Base-by-base conservation (phyloP, 2,113 vertebrate genomes). In the Ceyx cyanopectus region DNA sequence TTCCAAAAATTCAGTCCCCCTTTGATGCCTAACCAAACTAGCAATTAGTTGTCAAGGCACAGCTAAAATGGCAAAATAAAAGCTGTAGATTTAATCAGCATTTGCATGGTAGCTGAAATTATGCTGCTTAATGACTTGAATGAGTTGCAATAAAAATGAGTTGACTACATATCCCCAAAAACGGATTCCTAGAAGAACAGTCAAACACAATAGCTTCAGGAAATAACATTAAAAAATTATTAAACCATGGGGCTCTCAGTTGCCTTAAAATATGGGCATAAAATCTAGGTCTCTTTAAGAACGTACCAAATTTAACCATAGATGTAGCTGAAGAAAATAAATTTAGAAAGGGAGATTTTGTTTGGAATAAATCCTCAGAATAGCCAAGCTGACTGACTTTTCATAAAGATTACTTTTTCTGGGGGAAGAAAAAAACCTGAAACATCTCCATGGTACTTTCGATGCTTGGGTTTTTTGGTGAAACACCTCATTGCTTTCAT, bases 51-150 rank as follows among this genome's bases (percentile, higher is more conserved):
- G 77, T 93, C 73, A 48, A 92, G 83, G 19, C 7, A 0, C 41
- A 26, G 34, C n/a, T 89, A 41, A 81, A 84, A 84, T 30, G 65
- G 73, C 29, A 88, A 92, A 93, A 92, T 75, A 72, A 95, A 87
- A 70, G 46, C 40, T 62, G 34, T 30, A 62, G 34, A 73, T 91
- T 91, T 72, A 77, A 92, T 96, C 89, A 92, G 54, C 70, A 88
- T 94, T 95, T 89, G 87, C 80, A 74, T 34, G 80, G 61, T 76
- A 92, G 79, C 53, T 85, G 76, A 95, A 95, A 96, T 92, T 61
- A 85, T n/a, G 58, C 22, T 90, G 66, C 75, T 70, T 93, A 92
- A 75, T 37, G 48, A 54, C 57, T 92, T 40, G 75, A 73, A 85
- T 84, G 91, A 32, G 76, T 24, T 69, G 26, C 60, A 90, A 68